Conservation (phyloP, 2,797 vertebrate species). For the Lycodopsis pacificus region DNA sequence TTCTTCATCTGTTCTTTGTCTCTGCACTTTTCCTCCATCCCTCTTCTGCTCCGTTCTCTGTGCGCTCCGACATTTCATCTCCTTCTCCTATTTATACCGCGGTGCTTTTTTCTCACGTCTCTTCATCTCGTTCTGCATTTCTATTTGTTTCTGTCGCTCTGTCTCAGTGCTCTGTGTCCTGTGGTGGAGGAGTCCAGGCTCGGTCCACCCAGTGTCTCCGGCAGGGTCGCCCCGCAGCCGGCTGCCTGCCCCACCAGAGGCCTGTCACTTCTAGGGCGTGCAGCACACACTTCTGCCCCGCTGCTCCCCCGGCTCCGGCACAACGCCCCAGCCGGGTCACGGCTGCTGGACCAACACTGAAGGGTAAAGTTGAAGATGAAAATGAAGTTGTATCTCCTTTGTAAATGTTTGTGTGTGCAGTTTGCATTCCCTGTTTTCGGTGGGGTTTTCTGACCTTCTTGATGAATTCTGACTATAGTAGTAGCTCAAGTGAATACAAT, state of each 20-base stretch:
- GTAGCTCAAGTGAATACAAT: not conserved
- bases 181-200: constrained; percentile 95
- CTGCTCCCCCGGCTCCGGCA: constrained; percentile 58
- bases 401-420: not conserved
- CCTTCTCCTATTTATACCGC: constrained; percentile 42
- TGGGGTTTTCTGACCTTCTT: not conserved
- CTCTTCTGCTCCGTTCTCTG: constrained; percentile 25
- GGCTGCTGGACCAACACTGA: constrained; percentile 45
- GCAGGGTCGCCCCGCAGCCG: constrained; percentile 87
- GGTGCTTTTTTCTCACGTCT: not conserved
- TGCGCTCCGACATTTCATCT: constrained; percentile 28
- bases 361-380: constrained; percentile 59
- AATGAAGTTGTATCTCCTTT: constrained; percentile 4
- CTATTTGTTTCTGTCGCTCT: constrained; percentile 21
- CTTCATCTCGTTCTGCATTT: constrained; percentile 4
- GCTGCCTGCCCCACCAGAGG: constrained; percentile 89
- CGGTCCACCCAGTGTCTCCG: constrained; percentile 91
- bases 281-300: constrained; percentile 95
- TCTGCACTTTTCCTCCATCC: constrained; percentile 41
- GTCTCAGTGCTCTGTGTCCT: constrained; percentile 92
- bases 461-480: not conserved
- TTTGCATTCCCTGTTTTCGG: not conserved
- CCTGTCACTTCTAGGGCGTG: constrained; percentile 91
- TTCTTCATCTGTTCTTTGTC: constrained; percentile 65
- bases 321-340: constrained; percentile 52